Evolutionary conservation across 1,140 invertebrate species (phyloP), one percentile per base, ranked within the genome.

Genomic region (Marisa cornuarietis): DNA sequence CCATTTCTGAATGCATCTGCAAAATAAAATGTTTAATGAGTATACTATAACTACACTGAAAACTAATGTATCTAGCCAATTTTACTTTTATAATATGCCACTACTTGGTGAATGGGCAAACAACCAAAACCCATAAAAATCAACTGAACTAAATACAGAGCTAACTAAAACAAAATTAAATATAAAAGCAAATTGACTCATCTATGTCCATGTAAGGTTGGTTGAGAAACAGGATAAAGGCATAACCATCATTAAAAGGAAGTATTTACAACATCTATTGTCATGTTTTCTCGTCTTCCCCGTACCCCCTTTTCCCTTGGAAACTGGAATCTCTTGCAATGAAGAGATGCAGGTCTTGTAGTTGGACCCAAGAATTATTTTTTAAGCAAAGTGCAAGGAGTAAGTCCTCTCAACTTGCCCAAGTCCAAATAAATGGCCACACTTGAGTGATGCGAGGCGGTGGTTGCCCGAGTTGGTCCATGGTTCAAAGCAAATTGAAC

Each of bases 401-500:
- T n/a, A 22, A 51, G 22, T 42, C 31, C 51, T 9, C 13, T n/a
- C n/a, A 68, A 42, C 66, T 78, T 82, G 88, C 86, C 86, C 93
- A 13, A 94, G 90, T 0, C 97, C 97, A 91, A 97, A 98, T 1
- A 98, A 90, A 92, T 98, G 97, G 1, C 97, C 97, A 92, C 97
- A 98, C 85, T 94, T 94, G 18, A 98, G 91, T 18, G 95, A 94
- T 13, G 94, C 94, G 4, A 98, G 90, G 71, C 96, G 92, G 91
- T 98, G 97, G 2, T 93, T 93, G 0, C 96, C 96, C n/a, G 94
- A 94, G 86, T 94, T 96, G 4, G 94, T 95, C 95, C 96, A 98
- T 18, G 92, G 89, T 63, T 97, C 96, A 83, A 97, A 92, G 86
- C 97, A 98, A 83, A 98, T 97, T 0, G 96, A 93, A 85, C 97